Conservation (phyloP, 2,113 vertebrate species). For the Pontoporia blainvillei region DNA sequence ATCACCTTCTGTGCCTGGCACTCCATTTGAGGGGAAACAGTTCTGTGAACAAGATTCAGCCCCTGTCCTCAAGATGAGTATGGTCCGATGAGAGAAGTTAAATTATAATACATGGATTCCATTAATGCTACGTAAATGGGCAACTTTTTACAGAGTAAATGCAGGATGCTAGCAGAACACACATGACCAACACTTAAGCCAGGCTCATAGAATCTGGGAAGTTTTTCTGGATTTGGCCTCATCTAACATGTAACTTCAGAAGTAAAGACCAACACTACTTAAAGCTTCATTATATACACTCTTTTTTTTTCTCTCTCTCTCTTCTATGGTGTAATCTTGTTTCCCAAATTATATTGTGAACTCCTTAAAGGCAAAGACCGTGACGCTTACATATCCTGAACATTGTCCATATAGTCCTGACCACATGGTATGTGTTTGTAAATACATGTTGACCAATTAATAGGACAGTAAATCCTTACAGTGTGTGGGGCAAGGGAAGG, state of each 20-base stretch:
- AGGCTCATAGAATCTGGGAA: neutral
- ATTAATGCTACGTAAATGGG: neutral
- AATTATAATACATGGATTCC: neutral
- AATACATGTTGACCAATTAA: slow-evolving; percentile 1
- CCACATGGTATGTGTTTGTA: neutral
- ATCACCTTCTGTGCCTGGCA: neutral
- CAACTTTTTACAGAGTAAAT: neutral
- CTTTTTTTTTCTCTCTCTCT: neutral
- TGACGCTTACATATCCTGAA: neutral
- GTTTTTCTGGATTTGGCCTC: neutral
- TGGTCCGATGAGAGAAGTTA: neutral
- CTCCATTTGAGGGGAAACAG: accelerated
- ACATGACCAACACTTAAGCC: neutral
- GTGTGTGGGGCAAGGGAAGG: neutral
- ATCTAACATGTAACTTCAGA: neutral
- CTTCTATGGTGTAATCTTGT: neutral
- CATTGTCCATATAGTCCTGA: neutral
- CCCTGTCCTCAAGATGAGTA: neutral
- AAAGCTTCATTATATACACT: neutral
- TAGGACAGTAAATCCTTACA: slow-evolving; percentile 21
- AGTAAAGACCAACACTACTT: neutral
- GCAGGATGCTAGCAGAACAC: neutral
- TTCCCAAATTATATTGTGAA: neutral
- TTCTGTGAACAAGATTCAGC: neutral
- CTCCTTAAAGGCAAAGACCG: neutral